Evolutionary conservation across 1,140 invertebrate genomes (phyloP).

Genomic region (Dendrolimus kikuchii): DNA sequence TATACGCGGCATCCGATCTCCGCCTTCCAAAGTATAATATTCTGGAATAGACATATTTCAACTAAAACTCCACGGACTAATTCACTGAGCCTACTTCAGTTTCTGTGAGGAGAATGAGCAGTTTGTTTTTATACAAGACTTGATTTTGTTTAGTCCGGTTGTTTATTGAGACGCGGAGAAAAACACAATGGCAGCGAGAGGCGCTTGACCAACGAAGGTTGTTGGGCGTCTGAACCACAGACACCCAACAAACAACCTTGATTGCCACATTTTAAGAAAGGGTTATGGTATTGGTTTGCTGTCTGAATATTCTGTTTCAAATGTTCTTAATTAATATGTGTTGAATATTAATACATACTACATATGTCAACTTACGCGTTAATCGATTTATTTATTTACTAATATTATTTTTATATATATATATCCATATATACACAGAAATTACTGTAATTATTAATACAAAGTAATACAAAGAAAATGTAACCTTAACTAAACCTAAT

Average conservation of each 20-base stretch:
- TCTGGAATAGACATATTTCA: constrained; percentile 34
- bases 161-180: constrained; percentile 7
- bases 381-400: no score
- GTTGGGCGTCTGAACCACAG: not conserved
- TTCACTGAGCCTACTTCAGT: no score
- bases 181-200: constrained; percentile 18
- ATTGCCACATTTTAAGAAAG: constrained; percentile 3
- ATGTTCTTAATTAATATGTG: no score
- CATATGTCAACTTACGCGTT: no score
- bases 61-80: not conserved
- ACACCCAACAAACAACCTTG: constrained; percentile 11
- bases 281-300: not conserved
- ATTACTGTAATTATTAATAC: no score
- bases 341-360: no score
- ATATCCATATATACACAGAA: no score
- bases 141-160: constrained; percentile 4
- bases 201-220: constrained; percentile 1
- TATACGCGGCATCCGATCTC: constrained; percentile 73
- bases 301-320: no score
- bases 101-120: not conserved
- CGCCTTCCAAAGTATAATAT: constrained; percentile 49
- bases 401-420: no score
- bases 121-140: constrained; percentile 2
- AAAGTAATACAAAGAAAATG: no score
- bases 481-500: no score